Evolutionary conservation across 2,797 vertebrate genomes (phyloP), one percentile per base, ranked within the genome.

Genomic region (Tamandua tetradactyla): DNA sequence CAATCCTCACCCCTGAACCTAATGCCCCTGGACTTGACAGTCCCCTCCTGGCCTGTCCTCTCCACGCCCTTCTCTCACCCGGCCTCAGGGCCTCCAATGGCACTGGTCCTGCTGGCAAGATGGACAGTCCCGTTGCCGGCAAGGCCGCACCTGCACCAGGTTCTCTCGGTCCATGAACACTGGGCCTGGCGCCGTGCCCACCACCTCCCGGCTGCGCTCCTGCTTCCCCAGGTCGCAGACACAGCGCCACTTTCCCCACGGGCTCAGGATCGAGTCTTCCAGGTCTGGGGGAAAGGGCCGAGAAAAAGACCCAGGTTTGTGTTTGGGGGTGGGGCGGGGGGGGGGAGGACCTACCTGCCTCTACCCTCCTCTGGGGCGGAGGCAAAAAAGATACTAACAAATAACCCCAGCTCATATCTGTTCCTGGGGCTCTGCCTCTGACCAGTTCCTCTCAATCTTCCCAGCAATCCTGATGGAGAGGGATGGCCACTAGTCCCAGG

Each of bases 161-260:
- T 87, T 74, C 62, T 97, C 35, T 0, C 5, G 83, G 64, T 87
- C 86, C 90, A 96, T 89, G 94, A 96, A 98, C 94, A 89, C 97
- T 37, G 94, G 98, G 49, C 68, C 98, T 42, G 95, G 96, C 68
- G 91, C 93, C 75, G 84, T 96, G 96, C 62, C 98, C 75, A 90
- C 12, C 93, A 69, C 94, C 96, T 96, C 92, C 89, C 62, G 95
- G 91, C 96, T 97, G 97, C 86, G 98, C 97, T 95, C 79, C 85
- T 97, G 96, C 74, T 95, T 84, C 61, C 97, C 96, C 68, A 90
- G 76, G 55, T 64, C 27, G 44, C 97, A 98, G 57, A 75, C 76
- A 90, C 97, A 98, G 11, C 7, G 72, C 97, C 97, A 97, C 66
- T 87, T 83, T 83, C 97, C 95, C 97, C 97, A 98, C 0, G 91